Conservation (phyloP, 2,797 vertebrate genomes). For the Enteromius viviparus region DNA sequence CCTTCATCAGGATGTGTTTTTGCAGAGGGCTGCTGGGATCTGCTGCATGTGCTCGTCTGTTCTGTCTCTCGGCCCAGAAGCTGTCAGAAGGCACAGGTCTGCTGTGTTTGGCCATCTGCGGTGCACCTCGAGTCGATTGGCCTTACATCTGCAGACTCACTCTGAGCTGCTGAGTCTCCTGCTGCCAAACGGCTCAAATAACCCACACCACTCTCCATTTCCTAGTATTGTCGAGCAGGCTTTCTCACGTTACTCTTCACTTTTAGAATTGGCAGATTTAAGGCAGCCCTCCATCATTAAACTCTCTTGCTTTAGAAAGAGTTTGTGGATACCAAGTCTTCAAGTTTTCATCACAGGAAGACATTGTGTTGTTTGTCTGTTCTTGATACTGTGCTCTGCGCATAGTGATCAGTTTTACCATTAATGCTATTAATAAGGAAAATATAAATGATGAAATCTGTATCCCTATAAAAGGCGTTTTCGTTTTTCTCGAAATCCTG, state of each 20-base stretch:
- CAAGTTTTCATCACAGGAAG: background rate
- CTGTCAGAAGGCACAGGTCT: conserved; percentile 26
- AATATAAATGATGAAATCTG: too few species aligned
- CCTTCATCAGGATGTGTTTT: background rate
- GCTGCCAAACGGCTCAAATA: background rate
- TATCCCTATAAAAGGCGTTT: too few species aligned
- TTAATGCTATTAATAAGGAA: background rate
- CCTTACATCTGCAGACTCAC: background rate
- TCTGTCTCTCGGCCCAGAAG: conserved; percentile 32
- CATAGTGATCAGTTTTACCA: background rate
- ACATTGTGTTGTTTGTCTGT: background rate
- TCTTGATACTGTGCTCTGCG: background rate
- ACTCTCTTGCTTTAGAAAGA: background rate
- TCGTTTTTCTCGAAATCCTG: too few species aligned
- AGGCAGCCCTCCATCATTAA: background rate
- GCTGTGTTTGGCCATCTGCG: conserved; percentile 1
- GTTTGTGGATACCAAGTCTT: background rate
- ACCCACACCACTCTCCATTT: background rate
- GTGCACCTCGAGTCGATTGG: background rate
- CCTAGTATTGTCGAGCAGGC: background rate
- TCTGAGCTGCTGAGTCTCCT: background rate
- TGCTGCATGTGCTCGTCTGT: background rate
- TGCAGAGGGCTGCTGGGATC: background rate
- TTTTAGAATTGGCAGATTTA: background rate
- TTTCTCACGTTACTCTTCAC: background rate